Conservation (phyloP, 2,797 vertebrate genomes). For the Rousettus madagascariensis region DNA sequence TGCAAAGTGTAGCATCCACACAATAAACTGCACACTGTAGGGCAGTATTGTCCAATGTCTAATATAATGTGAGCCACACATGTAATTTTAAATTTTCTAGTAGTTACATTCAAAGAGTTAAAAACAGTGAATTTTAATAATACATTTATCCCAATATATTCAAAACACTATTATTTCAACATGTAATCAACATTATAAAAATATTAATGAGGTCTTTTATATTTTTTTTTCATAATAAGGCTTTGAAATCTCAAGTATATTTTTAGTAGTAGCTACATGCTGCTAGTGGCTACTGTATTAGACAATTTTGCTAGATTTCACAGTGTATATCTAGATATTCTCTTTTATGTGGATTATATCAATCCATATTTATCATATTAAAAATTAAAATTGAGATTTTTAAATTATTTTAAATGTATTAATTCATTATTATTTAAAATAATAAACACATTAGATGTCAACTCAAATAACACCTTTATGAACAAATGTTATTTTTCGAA, state of each 20-base stretch:
- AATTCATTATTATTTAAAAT: not conserved
- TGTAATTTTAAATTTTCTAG: not conserved
- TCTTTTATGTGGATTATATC: not conserved
- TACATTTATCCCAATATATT: not conserved
- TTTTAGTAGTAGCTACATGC: not conserved
- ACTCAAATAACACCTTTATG: not conserved
- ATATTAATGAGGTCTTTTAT: not conserved
- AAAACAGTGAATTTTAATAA: constrained; percentile 13
- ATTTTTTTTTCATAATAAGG: not conserved
- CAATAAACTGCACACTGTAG: not conserved
- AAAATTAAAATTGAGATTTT: not conserved
- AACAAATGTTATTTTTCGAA: not conserved
- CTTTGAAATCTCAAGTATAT: not conserved
- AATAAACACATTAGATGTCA: not conserved
- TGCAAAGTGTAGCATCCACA: not conserved
- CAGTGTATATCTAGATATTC: not conserved
- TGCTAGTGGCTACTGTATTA: not conserved
- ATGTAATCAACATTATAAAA: not conserved
- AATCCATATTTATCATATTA: not conserved
- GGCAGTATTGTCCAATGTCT: not conserved
- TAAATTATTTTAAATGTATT: not conserved
- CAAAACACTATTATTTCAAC: constrained; percentile 26
- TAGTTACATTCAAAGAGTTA: not conserved
- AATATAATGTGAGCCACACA: not conserved
- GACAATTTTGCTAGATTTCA: not conserved